Evolutionary conservation across 2,797 vertebrate species (phyloP).

Genomic region (Pangasius mekongensis): DNA sequence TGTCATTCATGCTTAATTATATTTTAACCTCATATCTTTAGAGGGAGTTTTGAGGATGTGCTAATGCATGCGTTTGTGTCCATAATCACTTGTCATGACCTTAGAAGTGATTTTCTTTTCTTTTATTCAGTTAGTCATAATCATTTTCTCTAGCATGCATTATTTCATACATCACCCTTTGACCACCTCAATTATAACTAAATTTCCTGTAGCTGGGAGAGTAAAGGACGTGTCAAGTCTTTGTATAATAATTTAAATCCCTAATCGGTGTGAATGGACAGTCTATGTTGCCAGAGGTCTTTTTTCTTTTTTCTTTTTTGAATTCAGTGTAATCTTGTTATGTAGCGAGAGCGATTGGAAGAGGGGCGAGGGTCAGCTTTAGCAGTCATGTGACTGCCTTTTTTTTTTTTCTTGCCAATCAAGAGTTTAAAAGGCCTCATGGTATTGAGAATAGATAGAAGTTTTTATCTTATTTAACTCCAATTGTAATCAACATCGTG

Average conservation of each 20-base stretch:
- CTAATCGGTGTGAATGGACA: conserved; percentile 35
- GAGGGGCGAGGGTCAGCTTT: conserved; percentile 38
- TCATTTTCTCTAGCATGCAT: not conserved
- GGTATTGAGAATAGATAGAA: conserved; percentile 30
- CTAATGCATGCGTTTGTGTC: not conserved
- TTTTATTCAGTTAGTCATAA: conserved; percentile 12
- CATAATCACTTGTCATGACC: conserved; percentile 8
- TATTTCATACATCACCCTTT: conserved; percentile 8
- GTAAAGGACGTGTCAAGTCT: conserved; percentile 27
- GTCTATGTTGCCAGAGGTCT: conserved; percentile 41
- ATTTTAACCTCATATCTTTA: not conserved
- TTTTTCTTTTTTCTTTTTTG: conserved; percentile 27
- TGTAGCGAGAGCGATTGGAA: conserved; percentile 38
- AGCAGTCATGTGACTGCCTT: conserved; percentile 50
- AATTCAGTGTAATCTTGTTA: conserved; percentile 54
- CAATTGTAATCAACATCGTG: not conserved
- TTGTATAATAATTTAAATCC: conserved; percentile 35
- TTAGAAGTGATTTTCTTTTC: conserved; percentile 7
- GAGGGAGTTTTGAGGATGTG: not conserved
- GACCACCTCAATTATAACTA: not conserved
- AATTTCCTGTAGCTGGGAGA: conserved; percentile 12
- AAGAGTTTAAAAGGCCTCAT: conserved; percentile 28
- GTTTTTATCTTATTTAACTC: conserved; percentile 2
- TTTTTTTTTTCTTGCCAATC: conserved; percentile 30
- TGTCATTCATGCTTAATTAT: not conserved